Conservation (phyloP, 2,113 vertebrate species). For the Synchiropus splendidus region DNA sequence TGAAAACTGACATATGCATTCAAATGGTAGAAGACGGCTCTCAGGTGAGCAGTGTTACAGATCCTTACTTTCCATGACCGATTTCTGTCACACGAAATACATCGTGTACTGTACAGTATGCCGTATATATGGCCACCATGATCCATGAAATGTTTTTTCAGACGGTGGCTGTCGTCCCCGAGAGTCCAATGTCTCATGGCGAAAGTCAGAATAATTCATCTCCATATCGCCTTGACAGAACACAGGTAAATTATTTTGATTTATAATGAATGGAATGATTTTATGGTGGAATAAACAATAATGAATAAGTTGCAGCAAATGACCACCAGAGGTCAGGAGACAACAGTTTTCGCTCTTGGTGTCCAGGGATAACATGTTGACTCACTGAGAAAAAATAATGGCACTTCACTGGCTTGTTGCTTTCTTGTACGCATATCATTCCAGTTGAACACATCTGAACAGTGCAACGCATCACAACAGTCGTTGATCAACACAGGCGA, state of each 20-base stretch:
- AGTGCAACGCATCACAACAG: not conserved
- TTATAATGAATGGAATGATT: too few species aligned
- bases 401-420: too few species aligned
- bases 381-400: too few species aligned
- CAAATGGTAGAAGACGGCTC: conserved; percentile 73
- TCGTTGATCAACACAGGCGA: too few species aligned
- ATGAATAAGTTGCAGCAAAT: not conserved
- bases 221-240: conserved; percentile 4
- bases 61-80: too few species aligned
- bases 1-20: conserved; percentile 73
- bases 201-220: conserved; percentile 43
- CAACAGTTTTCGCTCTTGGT: too few species aligned
- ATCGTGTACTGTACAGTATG: too few species aligned
- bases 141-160: not conserved
- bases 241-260: conserved; percentile 28
- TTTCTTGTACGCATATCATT: too few species aligned
- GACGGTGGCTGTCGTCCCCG: conserved; percentile 70
- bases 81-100: too few species aligned
- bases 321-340: too few species aligned
- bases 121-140: not conserved
- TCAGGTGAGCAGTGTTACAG: conserved; percentile 69
- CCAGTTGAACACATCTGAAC: not conserved
- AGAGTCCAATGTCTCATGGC: conserved; percentile 71
- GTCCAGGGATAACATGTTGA: not conserved
- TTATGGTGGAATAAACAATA: not conserved